Base-by-base conservation (phyloP, 2,113 vertebrate genomes). In the Bubo blakistoni region DNA sequence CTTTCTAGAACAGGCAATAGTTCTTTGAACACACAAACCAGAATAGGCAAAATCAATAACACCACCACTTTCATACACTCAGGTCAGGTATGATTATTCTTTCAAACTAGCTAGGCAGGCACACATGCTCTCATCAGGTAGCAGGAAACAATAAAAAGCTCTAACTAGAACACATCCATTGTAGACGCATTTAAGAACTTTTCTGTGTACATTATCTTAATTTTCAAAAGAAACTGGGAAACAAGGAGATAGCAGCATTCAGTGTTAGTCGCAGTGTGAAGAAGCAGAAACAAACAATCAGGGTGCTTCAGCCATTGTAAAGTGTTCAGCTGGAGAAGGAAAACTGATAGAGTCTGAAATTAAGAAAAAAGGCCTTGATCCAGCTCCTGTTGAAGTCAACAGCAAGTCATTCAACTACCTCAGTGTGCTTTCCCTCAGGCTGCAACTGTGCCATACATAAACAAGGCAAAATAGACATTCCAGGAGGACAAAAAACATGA, bases 221-320 rank as follows among this genome's bases (percentile, higher is more conserved):
- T 67, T 96, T 83, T 91, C 32, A 72, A 69, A 92, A 84, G 69
- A 87, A 74, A 73, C 34, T 69, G 88, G 92, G 90, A 44, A 92
- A 95, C 94, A 76, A 97, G 96, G 94, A 97, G 94, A 92, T 92
- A 95, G 93, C 95, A 97, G 97, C 98, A 98, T 97, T 98, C 96
- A 92, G 86, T 97, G 97, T 98, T 98, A 98, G 98, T 98, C 92
- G 88, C 55, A 69, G 88, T 91, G 96, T 95, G 74, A 95, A 94
- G 93, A 69, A 86, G 58, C 90, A 84, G 91, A 73, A 87, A 90
- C 44, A 52, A 79, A 90, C 44, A 52, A 77, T 95, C 97, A 96
- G 98, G 96, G 94, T 98, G 98, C 98, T 98, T 98, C 96, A 98
- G 98, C 95, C 97, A 88, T 66, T 47, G 13, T 40, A 29, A 88